Percentiles rank a stretch among this genome's conserved stretches.
phyloP scores from a whole-genome alignment of 2,888 invertebrate genomes.

The Calliscelio sp. region DNA sequence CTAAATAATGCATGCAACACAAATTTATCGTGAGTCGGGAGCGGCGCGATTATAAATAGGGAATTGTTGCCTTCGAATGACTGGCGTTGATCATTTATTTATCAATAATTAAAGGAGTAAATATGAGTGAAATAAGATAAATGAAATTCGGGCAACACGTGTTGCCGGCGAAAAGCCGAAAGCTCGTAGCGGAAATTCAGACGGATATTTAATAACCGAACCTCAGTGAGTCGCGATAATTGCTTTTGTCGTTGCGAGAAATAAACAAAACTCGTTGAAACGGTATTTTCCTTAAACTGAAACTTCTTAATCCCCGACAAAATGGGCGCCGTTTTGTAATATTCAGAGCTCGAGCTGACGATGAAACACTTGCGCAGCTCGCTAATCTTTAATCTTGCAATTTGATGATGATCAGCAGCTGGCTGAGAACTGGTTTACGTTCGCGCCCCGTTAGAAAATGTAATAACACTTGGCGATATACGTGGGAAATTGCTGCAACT shows the following conservation, averaged over 20 bases:
- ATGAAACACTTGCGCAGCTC: slow-evolving; percentile 53
- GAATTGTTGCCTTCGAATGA: too few species aligned
- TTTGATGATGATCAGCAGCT: slow-evolving; percentile 70
- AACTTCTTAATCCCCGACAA: slow-evolving; percentile 44
- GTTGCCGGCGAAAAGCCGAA: too few species aligned
- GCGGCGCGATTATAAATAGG: too few species aligned
- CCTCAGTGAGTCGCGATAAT: slow-evolving; percentile 29
- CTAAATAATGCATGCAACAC: too few species aligned
- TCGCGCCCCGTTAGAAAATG: slow-evolving; percentile 71
- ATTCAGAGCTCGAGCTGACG: slow-evolving; percentile 15
- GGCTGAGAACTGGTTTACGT: slow-evolving; percentile 72
- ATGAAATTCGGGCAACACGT: too few species aligned
- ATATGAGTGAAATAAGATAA: too few species aligned
- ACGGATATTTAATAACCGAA: slow-evolving; percentile 25
- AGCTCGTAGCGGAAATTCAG: too few species aligned
- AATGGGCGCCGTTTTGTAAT: slow-evolving; percentile 22
- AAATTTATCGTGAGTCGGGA: too few species aligned
- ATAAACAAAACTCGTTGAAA: slow-evolving; percentile 44
- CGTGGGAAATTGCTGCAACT: slow-evolving; percentile 68
- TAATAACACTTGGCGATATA: slow-evolving; percentile 69
- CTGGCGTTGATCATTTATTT: too few species aligned
- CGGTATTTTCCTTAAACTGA: slow-evolving; percentile 44
- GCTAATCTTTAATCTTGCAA: slow-evolving; percentile 68
- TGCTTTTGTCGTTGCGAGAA: background rate
- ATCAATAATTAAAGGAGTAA: too few species aligned